These are phyloP conservation scores for Stegostoma tigrinum DNA, from an alignment of 2,113 vertebrate genomes.

Conservation along the genomic window DNA sequence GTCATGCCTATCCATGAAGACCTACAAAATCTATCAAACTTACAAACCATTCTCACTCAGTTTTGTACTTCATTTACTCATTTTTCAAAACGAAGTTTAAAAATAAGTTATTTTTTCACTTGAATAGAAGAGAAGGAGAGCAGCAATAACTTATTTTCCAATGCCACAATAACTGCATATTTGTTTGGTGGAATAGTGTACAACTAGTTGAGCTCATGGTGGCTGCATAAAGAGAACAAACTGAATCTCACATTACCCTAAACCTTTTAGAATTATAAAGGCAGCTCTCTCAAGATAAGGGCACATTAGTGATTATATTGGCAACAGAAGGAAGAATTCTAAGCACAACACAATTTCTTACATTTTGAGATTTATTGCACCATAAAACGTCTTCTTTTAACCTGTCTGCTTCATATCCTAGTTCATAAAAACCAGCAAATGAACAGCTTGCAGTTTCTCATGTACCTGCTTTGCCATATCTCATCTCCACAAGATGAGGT, in stretches of 20 bases:
- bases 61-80: slow-evolving; percentile 17
- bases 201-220: background rate
- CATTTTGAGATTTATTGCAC: background rate
- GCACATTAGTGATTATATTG: background rate
- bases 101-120: background rate
- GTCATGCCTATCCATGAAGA: too few species aligned
- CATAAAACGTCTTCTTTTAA: background rate
- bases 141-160: background rate
- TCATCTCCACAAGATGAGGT: background rate
- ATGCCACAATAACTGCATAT: background rate
- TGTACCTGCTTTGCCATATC: background rate
- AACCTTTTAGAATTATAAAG: background rate
- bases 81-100: background rate
- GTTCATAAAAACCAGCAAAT: background rate
- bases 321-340: background rate
- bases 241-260: background rate
- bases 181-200: background rate
- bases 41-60: background rate
- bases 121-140: background rate
- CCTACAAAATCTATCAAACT: background rate
- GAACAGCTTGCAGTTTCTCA: background rate
- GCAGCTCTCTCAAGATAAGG: background rate
- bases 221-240: background rate
- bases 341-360: background rate
- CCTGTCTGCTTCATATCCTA: background rate